A percentile compares a stretch with the other conserved stretches of the same genome.
phyloP scores from a whole-genome alignment of 1,140 invertebrate species.

The Episyrphus balteatus region DNA sequence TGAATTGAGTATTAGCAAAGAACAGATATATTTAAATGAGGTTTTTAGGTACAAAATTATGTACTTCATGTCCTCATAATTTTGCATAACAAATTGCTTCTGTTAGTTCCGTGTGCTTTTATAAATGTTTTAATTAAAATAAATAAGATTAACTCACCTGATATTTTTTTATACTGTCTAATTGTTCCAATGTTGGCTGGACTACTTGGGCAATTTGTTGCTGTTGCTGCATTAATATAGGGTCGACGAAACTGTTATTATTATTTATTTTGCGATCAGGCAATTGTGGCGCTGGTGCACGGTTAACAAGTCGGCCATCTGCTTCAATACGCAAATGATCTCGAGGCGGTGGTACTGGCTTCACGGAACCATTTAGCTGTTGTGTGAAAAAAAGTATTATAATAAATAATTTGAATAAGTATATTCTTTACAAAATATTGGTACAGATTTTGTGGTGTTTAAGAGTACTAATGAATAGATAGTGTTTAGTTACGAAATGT shows the following conservation, averaged over 20 bases:
- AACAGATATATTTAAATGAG: no score
- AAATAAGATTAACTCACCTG: conserved; percentile 60
- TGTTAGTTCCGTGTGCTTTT: no score
- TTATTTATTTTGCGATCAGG: conserved; percentile 44
- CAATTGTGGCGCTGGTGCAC: conserved; percentile 54
- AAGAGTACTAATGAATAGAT: no score
- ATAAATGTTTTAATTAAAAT: no score
- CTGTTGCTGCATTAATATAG: conserved; percentile 19
- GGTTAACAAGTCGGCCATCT: conserved; percentile 49
- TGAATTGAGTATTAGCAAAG: no score
- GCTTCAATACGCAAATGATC: conserved; percentile 53
- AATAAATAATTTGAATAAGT: no score
- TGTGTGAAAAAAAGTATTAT: background rate
- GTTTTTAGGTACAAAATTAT: no score
- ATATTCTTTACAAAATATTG: no score
- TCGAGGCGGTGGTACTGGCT: conserved; percentile 63
- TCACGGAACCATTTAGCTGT: conserved; percentile 38
- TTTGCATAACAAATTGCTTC: no score
- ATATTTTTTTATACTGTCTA: conserved; percentile 82
- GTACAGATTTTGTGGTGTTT: no score
- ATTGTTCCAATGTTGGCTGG: conserved; percentile 69
- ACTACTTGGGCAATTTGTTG: conserved; percentile 39
- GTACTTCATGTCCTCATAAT: no score
- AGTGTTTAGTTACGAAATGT: no score
- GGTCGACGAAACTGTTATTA: conserved; percentile 1